These are phyloP conservation scores for Poeciliopsis gracilis DNA, from an alignment of 2,797 vertebrate species.

Conservation along the genomic window DNA sequence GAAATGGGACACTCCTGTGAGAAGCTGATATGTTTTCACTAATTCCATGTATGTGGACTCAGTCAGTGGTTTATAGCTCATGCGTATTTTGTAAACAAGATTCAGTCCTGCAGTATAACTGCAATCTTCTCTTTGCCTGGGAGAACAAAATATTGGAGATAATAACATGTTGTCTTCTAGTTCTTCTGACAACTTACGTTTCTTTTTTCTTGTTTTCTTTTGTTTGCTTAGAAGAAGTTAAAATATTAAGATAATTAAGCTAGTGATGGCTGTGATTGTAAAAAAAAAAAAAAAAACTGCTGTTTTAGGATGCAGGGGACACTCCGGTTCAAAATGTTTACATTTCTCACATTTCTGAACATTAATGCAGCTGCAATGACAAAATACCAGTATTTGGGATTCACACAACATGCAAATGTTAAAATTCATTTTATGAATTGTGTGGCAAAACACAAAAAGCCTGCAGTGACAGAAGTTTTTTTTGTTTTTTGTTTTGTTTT, in stretches of 20 bases:
- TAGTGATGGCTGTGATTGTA: background rate
- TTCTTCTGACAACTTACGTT: background rate
- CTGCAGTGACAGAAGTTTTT: too few species aligned
- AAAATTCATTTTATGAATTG: background rate
- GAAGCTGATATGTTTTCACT: background rate
- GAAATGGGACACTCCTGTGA: background rate
- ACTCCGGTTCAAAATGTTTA: background rate
- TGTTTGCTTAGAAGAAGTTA: background rate
- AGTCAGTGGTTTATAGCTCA: background rate
- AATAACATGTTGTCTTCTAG: background rate
- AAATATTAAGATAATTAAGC: background rate
- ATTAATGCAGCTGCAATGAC: background rate
- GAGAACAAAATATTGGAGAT: background rate
- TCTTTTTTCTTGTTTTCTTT: background rate
- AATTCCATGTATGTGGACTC: background rate
- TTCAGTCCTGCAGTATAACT: background rate
- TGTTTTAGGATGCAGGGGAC: constrained; percentile 17
- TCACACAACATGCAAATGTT: background rate
- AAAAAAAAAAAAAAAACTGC: background rate
- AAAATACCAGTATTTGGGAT: background rate
- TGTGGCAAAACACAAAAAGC: too few species aligned
- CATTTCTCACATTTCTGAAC: background rate
- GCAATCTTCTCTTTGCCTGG: background rate
- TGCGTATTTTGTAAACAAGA: background rate
- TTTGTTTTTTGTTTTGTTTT: too few species aligned